Evolutionary conservation across 2,797 vertebrate genomes (phyloP).

Genomic region (Catostomus latipinnis): DNA sequence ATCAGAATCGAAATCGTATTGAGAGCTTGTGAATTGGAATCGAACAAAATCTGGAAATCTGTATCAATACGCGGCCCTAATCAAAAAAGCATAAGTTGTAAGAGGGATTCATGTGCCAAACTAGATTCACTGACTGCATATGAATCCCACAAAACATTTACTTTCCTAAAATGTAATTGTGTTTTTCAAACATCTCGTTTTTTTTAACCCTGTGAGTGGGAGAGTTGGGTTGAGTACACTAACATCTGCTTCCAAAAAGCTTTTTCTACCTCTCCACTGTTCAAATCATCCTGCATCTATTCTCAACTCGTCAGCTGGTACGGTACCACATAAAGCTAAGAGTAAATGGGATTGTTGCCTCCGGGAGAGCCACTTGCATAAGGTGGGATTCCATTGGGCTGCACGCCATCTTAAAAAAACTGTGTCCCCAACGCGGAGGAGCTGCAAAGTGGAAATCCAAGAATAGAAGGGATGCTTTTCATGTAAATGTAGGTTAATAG

Average conservation of each 20-base stretch:
- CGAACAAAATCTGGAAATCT: too few relatives aligned
- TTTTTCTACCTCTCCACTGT: background rate
- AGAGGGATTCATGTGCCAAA: background rate
- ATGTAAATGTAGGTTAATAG: constrained; percentile 69
- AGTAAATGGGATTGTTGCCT: constrained; percentile 28
- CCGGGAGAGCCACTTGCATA: constrained; percentile 9
- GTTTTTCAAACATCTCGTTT: background rate
- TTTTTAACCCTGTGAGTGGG: background rate
- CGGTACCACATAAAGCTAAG: background rate
- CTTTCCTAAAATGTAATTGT: background rate
- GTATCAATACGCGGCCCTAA: too few relatives aligned
- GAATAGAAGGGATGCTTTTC: constrained; percentile 50
- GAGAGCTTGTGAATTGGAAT: too few relatives aligned
- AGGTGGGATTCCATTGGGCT: constrained; percentile 13
- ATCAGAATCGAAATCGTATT: too few relatives aligned
- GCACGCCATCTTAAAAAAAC: constrained; percentile 18
- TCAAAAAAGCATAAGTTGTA: background rate
- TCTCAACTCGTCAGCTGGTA: background rate
- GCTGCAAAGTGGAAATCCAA: constrained; percentile 11
- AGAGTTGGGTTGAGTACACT: background rate
- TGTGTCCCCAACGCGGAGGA: background rate
- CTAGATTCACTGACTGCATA: background rate
- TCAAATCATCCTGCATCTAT: constrained; percentile 7
- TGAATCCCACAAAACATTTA: background rate
- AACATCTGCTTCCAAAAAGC: background rate